Evolutionary conservation across 1,140 invertebrate genomes (phyloP), one percentile per base, ranked within the genome.

Genomic region (Cydia fagiglandana): DNA sequence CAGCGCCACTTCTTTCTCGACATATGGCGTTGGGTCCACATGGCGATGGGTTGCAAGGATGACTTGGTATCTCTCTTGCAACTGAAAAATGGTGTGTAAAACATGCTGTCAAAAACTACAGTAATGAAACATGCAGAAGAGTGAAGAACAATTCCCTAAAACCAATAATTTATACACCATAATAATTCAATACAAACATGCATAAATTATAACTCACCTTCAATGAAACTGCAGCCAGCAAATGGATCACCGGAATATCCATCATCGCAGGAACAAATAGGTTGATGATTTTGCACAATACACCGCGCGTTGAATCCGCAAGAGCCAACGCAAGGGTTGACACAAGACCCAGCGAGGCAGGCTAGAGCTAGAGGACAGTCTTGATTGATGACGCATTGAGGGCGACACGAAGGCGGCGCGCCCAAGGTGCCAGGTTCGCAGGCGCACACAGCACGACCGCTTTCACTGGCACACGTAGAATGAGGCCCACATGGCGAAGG

Each of bases 401-500:
- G 96, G 66, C 96, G 94, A 78, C 96, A 97, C 73, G 95, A 94
- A 2, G 96, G 96, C 53, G 97, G 96, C 3, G 96, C 96, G n/a
- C 97, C 97, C 28, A 97, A 95, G 94, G 97, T 97, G 24, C 96
- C 96, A 1, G 94, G 90, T 74, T 95, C 93, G 86, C 97, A 97
- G 0, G 94, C 95, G 88, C 97, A 98, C 13, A 97, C 95, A 0
- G 97, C 95, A 77, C 95, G 94, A 28, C 94, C 93, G 68, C 94
- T 95, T 28, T 96, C 93, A 66, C 95, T 95, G 6, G 95, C 94
- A 83, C 97, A 98, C 47, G 96, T 94, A 2, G 97, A 95, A 86
- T 98, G 97, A 0, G 96, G 94, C 5, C 97, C 97, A 89, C 97
- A 98, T 1, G 96, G 97, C 73, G 96, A 97, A 50, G 96, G 96